Evolutionary conservation across 1,140 invertebrate genomes (phyloP).

Genomic region (Trichonephila clavata): DNA sequence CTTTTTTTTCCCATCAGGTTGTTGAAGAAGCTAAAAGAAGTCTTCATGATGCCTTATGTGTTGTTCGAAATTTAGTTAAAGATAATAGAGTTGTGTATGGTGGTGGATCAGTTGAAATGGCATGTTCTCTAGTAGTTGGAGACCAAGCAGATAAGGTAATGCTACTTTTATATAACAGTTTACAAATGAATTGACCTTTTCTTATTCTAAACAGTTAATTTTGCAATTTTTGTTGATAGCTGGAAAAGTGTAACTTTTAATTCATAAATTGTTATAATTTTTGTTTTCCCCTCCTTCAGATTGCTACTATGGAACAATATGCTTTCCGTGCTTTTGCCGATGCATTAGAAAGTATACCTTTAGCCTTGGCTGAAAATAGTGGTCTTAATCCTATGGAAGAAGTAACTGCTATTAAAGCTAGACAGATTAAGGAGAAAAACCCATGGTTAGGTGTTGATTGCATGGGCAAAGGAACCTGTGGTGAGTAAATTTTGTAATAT

Average conservation of each 20-base stretch:
- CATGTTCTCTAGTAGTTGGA: slow-evolving; percentile 94
- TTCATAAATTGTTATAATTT: neutral
- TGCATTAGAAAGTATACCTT: slow-evolving; percentile 95
- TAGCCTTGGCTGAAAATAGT: slow-evolving; percentile 98
- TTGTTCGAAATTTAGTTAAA: slow-evolving; percentile 95
- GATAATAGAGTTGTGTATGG: slow-evolving; percentile 98
- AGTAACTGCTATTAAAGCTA: slow-evolving; percentile 94
- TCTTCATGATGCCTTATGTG: slow-evolving; percentile 98
- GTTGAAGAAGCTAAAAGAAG: slow-evolving; percentile 98
- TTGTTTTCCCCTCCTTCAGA: slow-evolving; percentile 80
- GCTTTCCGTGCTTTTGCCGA: slow-evolving; percentile 97
- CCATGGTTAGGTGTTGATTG: slow-evolving; percentile 96
- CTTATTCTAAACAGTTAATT: neutral
- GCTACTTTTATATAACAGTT: neutral
- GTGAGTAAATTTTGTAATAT: slow-evolving; percentile 80
- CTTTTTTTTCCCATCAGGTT: slow-evolving; percentile 83
- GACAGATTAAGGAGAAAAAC: slow-evolving; percentile 93
- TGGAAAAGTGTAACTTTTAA: neutral
- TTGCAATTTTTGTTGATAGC: neutral
- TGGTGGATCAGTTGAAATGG: slow-evolving; percentile 97
- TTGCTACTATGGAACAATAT: slow-evolving; percentile 97
- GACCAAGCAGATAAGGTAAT: slow-evolving; percentile 91
- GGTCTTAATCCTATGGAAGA: slow-evolving; percentile 96
- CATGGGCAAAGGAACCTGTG: slow-evolving; percentile 90
- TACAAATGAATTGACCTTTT: neutral